These are phyloP conservation scores for Sitta carolinensis DNA, from an alignment of 2,797 vertebrate species.

Conservation along the genomic window DNA sequence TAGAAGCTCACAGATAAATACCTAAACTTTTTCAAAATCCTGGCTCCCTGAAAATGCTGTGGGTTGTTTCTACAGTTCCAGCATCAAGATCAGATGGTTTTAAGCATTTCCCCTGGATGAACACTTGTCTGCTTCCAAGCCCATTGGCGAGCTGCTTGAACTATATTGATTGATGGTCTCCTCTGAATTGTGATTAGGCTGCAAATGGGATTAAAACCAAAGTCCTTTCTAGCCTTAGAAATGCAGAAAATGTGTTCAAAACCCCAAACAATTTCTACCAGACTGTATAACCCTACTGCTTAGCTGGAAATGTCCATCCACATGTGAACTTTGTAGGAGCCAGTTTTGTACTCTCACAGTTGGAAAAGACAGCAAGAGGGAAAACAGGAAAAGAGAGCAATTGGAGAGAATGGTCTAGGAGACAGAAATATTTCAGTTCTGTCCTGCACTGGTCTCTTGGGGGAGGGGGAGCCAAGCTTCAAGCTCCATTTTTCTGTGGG, in stretches of 20 bases:
- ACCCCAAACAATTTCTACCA: neutral
- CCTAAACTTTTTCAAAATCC: neutral
- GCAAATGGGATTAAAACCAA: neutral
- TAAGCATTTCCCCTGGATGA: neutral
- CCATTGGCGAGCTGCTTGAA: neutral
- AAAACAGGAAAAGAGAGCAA: neutral
- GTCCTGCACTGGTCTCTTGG: neutral
- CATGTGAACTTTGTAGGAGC: neutral
- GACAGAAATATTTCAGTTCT: neutral
- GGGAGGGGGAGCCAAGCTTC: neutral
- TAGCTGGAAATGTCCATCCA: neutral
- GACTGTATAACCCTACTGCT: neutral
- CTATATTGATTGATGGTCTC: neutral
- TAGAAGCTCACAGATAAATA: neutral
- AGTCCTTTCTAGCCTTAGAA: neutral
- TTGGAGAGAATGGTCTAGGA: neutral
- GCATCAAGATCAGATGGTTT: neutral
- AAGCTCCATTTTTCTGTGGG: neutral
- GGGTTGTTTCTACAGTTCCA: neutral
- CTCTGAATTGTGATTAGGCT: neutral
- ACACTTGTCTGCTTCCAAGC: neutral
- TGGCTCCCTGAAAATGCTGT: neutral
- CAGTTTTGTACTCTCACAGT: neutral
- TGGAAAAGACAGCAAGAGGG: neutral
- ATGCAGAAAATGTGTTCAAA: neutral